Base-by-base conservation (phyloP, 2,113 vertebrate species). In the Indicator maculatus region DNA sequence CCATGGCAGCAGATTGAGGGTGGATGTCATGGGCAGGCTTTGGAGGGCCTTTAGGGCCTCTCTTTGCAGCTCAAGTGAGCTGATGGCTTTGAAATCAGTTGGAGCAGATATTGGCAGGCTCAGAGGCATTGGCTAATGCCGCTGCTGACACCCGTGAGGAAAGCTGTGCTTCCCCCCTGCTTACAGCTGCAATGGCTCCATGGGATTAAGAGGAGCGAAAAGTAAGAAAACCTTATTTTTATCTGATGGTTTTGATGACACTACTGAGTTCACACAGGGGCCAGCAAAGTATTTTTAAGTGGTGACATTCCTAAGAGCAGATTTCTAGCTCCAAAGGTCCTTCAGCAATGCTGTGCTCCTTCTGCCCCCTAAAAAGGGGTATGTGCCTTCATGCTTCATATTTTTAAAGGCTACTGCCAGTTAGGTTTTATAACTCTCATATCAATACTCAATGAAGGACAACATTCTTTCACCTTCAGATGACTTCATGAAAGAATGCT, bases 201-300 rank as follows among this genome's bases (percentile, higher is more conserved):
- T 0, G 4, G 75, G 65, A 45, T 28, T 88, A n/a, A 56, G 50
- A 23, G 20, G 24, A 11, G 71, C 2, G 4, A 38, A 58, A 79
- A 85, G 80, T 27, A 45, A 45, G 76, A 72, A 88, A 74, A 39
- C 2, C 61, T 64, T 88, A 39, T 77, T 95, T 93, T 91, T 93
- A 31, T 92, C 88, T 18, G 20, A 1, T n/a, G 86, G 58, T 50
- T 81, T 47, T 78, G 86, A 47, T 88, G 83, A 67, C 73, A 14
- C 53, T 10, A 6, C 47, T 2, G 90, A 59, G 92, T 93, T 94
- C 95, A 65, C 7, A 1, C 50, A 75, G 80, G 27, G 94, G 93
- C 13, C 94, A 93, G 81, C 5, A 16, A 20, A 11, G 70, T 92
- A 89, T 89, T 96, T 96, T 93, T 89, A 84, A 39, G 84, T 4